Evolutionary conservation across 2,888 invertebrate genomes (phyloP).

Genomic region (Eupithecia centaureata): DNA sequence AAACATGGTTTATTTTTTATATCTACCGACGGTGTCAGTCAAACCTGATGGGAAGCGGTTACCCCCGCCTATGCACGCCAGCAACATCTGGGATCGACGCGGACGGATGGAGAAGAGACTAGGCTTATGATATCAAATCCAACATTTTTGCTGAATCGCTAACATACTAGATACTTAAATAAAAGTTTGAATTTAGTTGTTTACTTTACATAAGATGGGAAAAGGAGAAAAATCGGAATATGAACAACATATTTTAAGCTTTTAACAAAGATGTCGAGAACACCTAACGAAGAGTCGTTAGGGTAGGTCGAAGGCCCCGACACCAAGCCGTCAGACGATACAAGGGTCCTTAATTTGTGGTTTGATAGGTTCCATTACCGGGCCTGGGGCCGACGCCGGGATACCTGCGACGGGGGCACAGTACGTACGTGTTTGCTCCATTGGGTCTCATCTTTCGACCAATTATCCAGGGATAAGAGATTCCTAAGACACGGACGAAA

Average conservation of each 20-base stretch:
- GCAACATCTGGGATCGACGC: too few species aligned
- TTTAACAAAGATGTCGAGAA: background rate
- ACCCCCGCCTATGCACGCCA: too few species aligned
- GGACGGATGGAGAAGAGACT: too few species aligned
- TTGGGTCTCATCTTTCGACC: conserved; percentile 21
- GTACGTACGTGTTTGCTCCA: background rate
- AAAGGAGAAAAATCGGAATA: background rate
- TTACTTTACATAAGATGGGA: background rate
- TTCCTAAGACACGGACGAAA: background rate
- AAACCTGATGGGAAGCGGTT: background rate
- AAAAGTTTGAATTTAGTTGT: too few species aligned
- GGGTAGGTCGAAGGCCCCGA: background rate
- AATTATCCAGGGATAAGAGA: conserved; percentile 21
- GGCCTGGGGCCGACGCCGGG: conserved; percentile 2
- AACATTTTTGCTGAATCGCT: too few species aligned
- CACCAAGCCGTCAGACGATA: background rate
- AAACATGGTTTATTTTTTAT: background rate
- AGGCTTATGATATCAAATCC: too few species aligned
- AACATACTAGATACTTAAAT: too few species aligned
- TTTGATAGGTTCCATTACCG: conserved; percentile 40
- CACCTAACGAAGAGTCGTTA: background rate
- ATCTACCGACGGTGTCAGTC: background rate
- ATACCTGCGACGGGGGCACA: background rate
- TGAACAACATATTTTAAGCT: background rate
- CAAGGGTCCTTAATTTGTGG: conserved; percentile 37